Base-by-base conservation (phyloP, 2,888 invertebrate species). In the Hypomecis atomaria region DNA sequence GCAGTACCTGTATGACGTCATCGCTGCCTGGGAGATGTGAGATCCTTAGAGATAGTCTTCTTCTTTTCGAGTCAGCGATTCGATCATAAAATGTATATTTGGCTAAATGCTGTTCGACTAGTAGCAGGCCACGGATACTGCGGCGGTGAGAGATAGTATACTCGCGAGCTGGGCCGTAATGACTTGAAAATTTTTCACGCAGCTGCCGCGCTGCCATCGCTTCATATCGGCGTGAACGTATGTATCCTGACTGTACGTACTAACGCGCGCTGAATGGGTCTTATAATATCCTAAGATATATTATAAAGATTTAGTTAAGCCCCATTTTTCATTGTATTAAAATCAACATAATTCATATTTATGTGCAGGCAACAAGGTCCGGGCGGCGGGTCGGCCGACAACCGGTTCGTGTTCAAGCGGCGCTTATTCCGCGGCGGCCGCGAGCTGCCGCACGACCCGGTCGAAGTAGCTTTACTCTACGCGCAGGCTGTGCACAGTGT, bases 401-500 rank as follows among this genome's bases (percentile, higher is more conserved):
- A 98, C 89, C 94, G 97, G 65, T 98, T 99, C 86, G 96, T 98
- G 72, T 98, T 99, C 90, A 97, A 98, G 81, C 96, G 98, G 59
- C 94, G 98, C 10, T 89, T 99, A 57, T 99, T 98, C 90, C 96
- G 96, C 75, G 96, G 97, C 70, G 97, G 96, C 0, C 94, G 97
- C 44, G 98, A 98, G 86, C 93, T 98, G 58, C 98, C 98, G 6
- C 98, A 98, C 88, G 99, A 99, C 91, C 98, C 98, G 0, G 97
- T 98, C 0, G 98, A 99, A 90, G 97, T 98, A 10, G 98, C 97
- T 77, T 94, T 99, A 83, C 92, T 99, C 5, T 99, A 98, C 86
- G 97, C 98, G 36, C 99, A 99, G 91, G 98, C 98, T 62, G 98
- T 99, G 7, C 97, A 98, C 79, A 96, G 97, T 82, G 98, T 99